Base-by-base conservation (phyloP, 2,113 vertebrate species). In the Stigmatopora nigra region DNA sequence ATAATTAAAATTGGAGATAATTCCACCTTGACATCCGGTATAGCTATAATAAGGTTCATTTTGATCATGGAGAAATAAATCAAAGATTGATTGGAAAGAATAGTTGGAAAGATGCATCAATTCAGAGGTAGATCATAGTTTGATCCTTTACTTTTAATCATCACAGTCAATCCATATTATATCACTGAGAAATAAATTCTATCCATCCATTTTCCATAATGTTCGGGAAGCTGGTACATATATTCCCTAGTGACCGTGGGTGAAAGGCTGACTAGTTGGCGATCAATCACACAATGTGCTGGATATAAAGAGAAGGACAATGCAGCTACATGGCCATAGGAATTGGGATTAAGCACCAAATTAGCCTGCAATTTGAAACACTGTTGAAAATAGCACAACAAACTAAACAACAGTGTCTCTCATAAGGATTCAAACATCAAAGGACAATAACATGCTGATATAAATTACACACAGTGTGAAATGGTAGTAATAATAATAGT, bases 41-140 rank as follows among this genome's bases (percentile, higher is more conserved):
- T 31, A 61, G 59, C 14, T 20, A 61, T 19, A 45, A 19, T 12
- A 19, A 14, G 36, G 5, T 17, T 38, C 57, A 41, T 59, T 11
- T 59, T 59, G 38, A 59, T 59, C 36, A 59, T n/a, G 36, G 16
- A n/a, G 12, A 10, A n/a, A 59, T 59, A 59, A 59, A 60, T 60
- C 4, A 20, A 41, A 60, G 53, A 56, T 31, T 31, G 53, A 56
- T 56, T 56, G 13, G 7, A 60, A n/a, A 41, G 0, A 41, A 41
- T 41, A 2, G 17, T 44, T 44, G 17, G 13, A 7, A 11, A n/a
- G n/a, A 44, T 61, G 38, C n/a, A 41, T 59, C 10, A n/a, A n/a
- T 59, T 41, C 14, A 15, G 53, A 31, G 22, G 31, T 31, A 15
- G 25, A 56, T 25, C 22, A 31, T 8, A n/a, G 9, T 59, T 59